A percentile compares a stretch with the other conserved stretches of the same genome.
phyloP scores from a whole-genome alignment of 2,797 vertebrate genomes.

The Gambusia yucatana region DNA sequence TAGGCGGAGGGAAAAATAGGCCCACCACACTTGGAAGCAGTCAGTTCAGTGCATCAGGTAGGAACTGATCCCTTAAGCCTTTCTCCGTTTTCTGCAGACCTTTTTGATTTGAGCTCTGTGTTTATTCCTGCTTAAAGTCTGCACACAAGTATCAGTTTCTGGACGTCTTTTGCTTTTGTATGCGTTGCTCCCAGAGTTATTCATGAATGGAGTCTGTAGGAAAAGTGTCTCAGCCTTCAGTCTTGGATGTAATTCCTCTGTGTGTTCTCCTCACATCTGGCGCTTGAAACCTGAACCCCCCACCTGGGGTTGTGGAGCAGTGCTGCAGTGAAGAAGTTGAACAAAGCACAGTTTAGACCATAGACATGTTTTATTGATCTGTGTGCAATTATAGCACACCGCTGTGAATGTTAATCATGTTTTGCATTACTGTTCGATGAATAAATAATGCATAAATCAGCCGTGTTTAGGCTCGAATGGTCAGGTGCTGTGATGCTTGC shows the following conservation, averaged over 20 bases:
- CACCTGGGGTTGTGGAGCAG: conserved; percentile 59
- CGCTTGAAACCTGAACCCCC: conserved; percentile 57
- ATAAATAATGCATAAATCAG: conserved; percentile 11
- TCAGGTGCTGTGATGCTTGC: conserved; percentile 21
- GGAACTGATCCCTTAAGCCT: conserved; percentile 60
- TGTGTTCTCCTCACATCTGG: conserved; percentile 58
- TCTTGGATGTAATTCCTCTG: conserved; percentile 40
- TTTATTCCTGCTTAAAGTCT: conserved; percentile 19
- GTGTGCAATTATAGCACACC: conserved; percentile 23
- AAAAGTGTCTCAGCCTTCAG: conserved; percentile 46
- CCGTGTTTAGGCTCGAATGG: conserved; percentile 21
- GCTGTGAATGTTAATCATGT: conserved; percentile 18
- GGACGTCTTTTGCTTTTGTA: conserved; percentile 38
- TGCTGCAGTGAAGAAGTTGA: conserved; percentile 48
- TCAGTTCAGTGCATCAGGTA: conserved; percentile 97
- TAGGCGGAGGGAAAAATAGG: conserved; percentile 95
- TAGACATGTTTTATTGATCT: conserved; percentile 48
- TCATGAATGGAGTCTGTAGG: conserved; percentile 51
- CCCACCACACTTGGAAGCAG: conserved; percentile 97
- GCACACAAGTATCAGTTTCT: conserved; percentile 31
- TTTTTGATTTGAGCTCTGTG: conserved; percentile 14
- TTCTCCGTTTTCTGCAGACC: conserved; percentile 32
- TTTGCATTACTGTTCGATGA: conserved; percentile 19
- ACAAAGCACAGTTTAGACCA: conserved; percentile 46
- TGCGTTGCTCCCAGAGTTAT: conserved; percentile 35